A percentile compares a stretch with the other conserved stretches of the same genome.
Evolutionary conservation across 2,888 invertebrate species (phyloP).

Genomic region (Dicyrtomina minuta): DNA sequence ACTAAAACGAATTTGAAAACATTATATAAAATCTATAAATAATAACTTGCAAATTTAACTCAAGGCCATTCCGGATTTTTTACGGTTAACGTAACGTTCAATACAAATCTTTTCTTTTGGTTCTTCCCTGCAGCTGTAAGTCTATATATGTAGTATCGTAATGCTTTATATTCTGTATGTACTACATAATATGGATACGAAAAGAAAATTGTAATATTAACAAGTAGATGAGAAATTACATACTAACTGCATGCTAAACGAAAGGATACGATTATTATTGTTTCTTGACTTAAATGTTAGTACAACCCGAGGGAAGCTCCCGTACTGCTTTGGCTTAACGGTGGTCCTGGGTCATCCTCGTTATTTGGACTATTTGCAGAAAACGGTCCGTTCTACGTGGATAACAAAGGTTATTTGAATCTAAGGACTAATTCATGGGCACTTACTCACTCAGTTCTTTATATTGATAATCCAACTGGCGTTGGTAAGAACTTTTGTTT

Average conservation of each 20-base stretch:
- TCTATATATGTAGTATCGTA: too few species aligned
- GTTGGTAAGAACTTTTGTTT: slow-evolving; percentile 62
- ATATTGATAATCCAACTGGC: slow-evolving; percentile 90
- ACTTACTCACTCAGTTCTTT: slow-evolving; percentile 73
- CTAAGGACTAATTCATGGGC: slow-evolving; percentile 71
- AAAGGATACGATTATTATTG: not conserved
- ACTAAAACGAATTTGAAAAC: too few species aligned
- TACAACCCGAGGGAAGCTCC: slow-evolving; percentile 54
- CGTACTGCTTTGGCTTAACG: slow-evolving; percentile 63
- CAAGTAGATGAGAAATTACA: too few species aligned
- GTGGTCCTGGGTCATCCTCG: slow-evolving; percentile 63
- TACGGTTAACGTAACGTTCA: not conserved
- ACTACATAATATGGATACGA: too few species aligned
- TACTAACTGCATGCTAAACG: too few species aligned
- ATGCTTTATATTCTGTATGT: too few species aligned
- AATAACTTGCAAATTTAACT: too few species aligned
- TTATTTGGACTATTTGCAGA: slow-evolving; percentile 64
- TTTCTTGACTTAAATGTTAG: slow-evolving; percentile 14
- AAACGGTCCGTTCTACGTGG: slow-evolving; percentile 63
- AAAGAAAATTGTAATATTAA: too few species aligned
- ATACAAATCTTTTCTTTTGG: slow-evolving; percentile 3
- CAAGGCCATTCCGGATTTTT: slow-evolving; percentile 1
- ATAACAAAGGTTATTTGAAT: slow-evolving; percentile 53
- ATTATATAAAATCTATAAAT: too few species aligned
- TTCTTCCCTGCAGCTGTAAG: too few species aligned